Evolutionary conservation across 2,888 invertebrate genomes (phyloP), one percentile per base, ranked within the genome.

Genomic region (Caradrina kadenii): DNA sequence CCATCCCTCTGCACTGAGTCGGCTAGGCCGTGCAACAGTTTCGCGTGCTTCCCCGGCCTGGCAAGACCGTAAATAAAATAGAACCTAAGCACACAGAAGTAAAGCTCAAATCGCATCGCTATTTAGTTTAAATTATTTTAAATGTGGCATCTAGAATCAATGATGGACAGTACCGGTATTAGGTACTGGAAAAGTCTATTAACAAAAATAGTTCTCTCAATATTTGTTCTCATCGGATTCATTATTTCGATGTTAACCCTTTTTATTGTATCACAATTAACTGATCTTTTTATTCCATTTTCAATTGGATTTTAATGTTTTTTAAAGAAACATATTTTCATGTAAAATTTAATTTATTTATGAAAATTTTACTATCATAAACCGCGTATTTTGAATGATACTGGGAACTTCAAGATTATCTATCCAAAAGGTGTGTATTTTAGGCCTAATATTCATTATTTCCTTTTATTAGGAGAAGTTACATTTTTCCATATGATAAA

Each of bases 1-100:
- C 22, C 56, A 52, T 49, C 26, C 63, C 60, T 39, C 55, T 73
- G 55, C 66, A 65, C 42, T 54, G 59, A 59, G 45, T 35, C 54
- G 50, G 19, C 42, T 54, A 21, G 17, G 2, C 26, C 39, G 17
- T 69, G 69, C 75, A 75, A 75, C 69, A 75, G 75, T 75, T 49
- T 21, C 52, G 22, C 52, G 60, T 31, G 42, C 22, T 11, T 11
- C 59, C 22, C 26, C 22, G 21, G 8, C 17, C 55, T 2, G 39
- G 15, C 7, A 19, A 17, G 48, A 69, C 56, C 2, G 35, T 55
- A 50, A 22, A 11, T 13, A 17, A 64, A 73, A 48, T 19, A 5
- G 19, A 17, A 56, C 15, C 21, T 7, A 55, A 65, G 13, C 1
- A 55, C 35, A 35, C 7, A 61, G 35, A 60, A 10, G 54, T 50